These are phyloP conservation scores for Drosophila sp. DNA, from an alignment of 1,140 invertebrate genomes.

Conservation along the genomic window DNA sequence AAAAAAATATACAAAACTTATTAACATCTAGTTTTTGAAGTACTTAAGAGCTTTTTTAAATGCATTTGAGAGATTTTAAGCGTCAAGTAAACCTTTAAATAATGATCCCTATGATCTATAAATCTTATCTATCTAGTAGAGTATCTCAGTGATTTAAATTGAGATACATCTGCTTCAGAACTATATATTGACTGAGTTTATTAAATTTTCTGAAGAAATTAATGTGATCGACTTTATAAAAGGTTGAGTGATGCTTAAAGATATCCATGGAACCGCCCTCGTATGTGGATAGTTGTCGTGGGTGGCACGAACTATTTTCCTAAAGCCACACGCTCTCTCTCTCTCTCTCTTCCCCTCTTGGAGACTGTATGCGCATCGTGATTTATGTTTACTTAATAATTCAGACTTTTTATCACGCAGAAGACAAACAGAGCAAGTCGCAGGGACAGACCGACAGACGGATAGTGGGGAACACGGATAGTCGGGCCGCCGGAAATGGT, in stretches of 20 bases:
- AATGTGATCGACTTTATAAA: neutral
- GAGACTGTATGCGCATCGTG: slow-evolving; percentile 44
- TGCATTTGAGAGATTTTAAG: no score
- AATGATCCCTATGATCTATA: no score
- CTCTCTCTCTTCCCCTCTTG: no score
- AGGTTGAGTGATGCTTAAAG: neutral
- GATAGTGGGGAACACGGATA: slow-evolving; percentile 6
- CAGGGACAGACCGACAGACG: slow-evolving; percentile 38
- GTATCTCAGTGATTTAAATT: no score
- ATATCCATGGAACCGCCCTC: slow-evolving; percentile 6
- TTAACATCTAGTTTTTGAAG: no score
- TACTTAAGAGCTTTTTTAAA: no score
- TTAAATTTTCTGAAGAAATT: no score
- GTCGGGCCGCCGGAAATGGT: slow-evolving; percentile 25
- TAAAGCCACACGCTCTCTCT: slow-evolving; percentile 22
- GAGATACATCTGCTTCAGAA: no score
- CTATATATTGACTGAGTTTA: neutral
- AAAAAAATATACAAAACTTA: no score
- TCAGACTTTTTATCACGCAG: slow-evolving; percentile 72
- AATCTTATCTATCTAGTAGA: no score
- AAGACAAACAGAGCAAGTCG: slow-evolving; percentile 41
- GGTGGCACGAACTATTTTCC: neutral
- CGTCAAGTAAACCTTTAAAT: no score
- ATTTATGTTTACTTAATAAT: slow-evolving; percentile 81
- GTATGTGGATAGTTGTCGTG: neutral